phyloP scores from a whole-genome alignment of 2,113 vertebrate species.

The Chelonoidis abingdonii region DNA sequence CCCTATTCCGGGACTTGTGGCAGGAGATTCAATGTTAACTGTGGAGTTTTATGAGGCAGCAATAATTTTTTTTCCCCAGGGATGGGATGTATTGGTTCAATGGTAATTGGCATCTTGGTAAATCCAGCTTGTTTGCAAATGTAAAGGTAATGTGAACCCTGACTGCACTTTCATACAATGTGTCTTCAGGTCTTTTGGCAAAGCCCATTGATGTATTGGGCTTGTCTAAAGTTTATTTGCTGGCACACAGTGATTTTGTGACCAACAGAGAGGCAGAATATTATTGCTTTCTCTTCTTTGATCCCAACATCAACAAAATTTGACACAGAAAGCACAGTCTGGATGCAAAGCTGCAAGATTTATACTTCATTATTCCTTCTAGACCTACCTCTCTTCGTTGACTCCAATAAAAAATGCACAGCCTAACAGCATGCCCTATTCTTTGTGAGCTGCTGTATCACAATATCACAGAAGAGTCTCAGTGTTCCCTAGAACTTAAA shows the following conservation, averaged over 20 bases:
- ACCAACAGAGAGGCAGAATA: slow-evolving; percentile 46
- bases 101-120: slow-evolving; percentile 56
- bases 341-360: background rate
- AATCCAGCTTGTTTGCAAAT: slow-evolving; percentile 47
- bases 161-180: slow-evolving; percentile 10
- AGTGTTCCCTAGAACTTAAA: background rate
- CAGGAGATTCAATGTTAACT: slow-evolving; percentile 47
- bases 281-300: slow-evolving; percentile 49
- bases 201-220: slow-evolving; percentile 27
- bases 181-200: slow-evolving; percentile 54
- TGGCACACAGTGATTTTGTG: slow-evolving; percentile 54
- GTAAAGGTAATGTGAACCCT: slow-evolving; percentile 47
- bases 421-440: background rate
- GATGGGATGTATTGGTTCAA: slow-evolving; percentile 28
- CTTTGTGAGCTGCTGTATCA: slow-evolving; percentile 9
- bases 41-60: slow-evolving; percentile 43
- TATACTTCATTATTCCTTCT: slow-evolving; percentile 44
- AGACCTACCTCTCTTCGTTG: background rate
- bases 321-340: background rate
- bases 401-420: slow-evolving; percentile 21
- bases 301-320: slow-evolving; percentile 41
- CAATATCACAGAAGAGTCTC: background rate
- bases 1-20: slow-evolving; percentile 33
- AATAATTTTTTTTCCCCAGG: slow-evolving; percentile 50
- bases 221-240: slow-evolving; percentile 45